Percentiles rank a stretch among this genome's conserved stretches.
Conservation (phyloP, 1,140 invertebrate genomes). For the Magallana ariakensis region DNA sequence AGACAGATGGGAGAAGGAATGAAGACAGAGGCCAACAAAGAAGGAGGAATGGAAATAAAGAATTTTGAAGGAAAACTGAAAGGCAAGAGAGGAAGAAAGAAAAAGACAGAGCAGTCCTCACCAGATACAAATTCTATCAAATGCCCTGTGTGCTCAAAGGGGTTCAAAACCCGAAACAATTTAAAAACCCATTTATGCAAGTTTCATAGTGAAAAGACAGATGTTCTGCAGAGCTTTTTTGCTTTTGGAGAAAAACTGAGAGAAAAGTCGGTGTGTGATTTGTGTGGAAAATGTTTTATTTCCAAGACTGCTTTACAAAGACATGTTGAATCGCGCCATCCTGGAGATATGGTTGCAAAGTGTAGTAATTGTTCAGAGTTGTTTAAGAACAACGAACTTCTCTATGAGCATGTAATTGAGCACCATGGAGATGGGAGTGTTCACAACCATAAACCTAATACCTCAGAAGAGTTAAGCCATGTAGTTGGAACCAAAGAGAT, state of each 20-base stretch:
- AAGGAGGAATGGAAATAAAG: neutral
- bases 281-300: conserved; percentile 1
- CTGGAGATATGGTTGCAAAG: neutral
- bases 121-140: neutral
- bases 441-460: neutral
- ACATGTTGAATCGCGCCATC: neutral
- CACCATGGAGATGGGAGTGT: neutral
- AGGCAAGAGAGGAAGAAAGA: conserved; percentile 18
- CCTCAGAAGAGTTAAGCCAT: neutral
- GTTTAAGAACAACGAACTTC: neutral
- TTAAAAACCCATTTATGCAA: conserved; percentile 23
- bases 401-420: neutral
- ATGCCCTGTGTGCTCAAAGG: neutral
- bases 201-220: conserved; percentile 1
- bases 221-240: neutral
- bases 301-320: neutral
- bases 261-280: neutral
- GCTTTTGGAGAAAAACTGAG: neutral
- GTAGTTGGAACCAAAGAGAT: neutral
- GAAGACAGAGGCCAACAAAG: no score
- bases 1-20: no score
- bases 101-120: neutral
- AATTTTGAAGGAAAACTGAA: neutral
- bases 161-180: neutral
- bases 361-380: neutral